Base-by-base conservation (phyloP, 2,888 invertebrate genomes). In the Noctua fimbriata region DNA sequence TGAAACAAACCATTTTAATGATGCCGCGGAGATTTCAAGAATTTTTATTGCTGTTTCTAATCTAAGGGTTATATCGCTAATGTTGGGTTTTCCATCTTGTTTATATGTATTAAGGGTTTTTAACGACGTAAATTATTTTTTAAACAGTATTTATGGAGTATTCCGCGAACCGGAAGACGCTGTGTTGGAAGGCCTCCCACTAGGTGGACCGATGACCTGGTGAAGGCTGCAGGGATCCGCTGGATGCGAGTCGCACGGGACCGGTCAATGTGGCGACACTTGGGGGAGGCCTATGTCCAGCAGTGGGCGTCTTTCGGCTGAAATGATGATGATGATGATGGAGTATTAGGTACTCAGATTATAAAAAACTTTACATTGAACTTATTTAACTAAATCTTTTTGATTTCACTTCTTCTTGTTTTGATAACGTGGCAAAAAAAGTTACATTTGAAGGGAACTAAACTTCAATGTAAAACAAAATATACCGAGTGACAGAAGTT, bases 1-100 rank as follows among this genome's bases (percentile, higher is more conserved):
- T 88, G 88, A 90, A 92, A 91, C 89, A 92, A 91, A 91, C 87
- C 85, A 88, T 91, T 93, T 91, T 92, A 93, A 92, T 91, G 91
- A 91, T 84, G 89, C 88, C 84, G 79, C 83, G 84, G 88, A 88
- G 86, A 84, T 89, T 89, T 82, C 79, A 88, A 85, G 81, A 84
- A 82, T 88, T 88, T 87, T 73, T 71, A 82, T 71, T 76, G 44
- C 73, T 72, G 63, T 44, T 84, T 69, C 73, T 82, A 82, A 84
- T 78, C 72, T 72, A 60, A 24, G 21, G 66, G 28, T 16, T 78
- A 65, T 70, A 75, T 82, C 44, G 21, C 52, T 63, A 67, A 67
- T 55, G 75, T 73, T 69, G 47, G 41, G 32, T n/a, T 66, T 60
- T 73, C 41, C 60, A 65, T 78, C 55, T 74, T 69, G 58, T 36